Base-by-base conservation (phyloP, 2,888 invertebrate species). In the Papilio protenor region DNA sequence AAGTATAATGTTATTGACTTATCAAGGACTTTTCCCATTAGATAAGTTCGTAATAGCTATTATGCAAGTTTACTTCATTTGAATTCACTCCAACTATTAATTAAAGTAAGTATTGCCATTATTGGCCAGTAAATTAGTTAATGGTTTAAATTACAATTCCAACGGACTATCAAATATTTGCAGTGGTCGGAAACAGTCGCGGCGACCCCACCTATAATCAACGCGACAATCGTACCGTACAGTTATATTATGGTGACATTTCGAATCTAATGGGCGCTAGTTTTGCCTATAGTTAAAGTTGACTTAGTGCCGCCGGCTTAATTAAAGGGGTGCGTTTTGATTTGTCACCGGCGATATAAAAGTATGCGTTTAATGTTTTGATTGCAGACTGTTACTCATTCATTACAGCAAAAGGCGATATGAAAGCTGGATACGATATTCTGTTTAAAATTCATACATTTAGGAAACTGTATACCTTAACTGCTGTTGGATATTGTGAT, bases 251-350 rank as follows among this genome's bases (percentile, higher is more conserved):
- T 23, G 23, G 84, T 85, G 87, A 89, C 85, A 88, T 88, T 89
- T 85, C 85, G 83, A 85, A 85, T 85, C 78, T 78, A 80, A 81
- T 80, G 79, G 79, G 74, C 69, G 76, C 78, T 85, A 90, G 88
- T 90, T 90, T 89, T 83, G 85, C 85, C 85, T 90, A 89, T 88
- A 88, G 89, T 86, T 85, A 86, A 83, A 87, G 92, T 93, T 92
- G 91, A 93, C 93, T 91, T 89, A 92, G 90, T 89, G 89, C 88
- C 84, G 87, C 85, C 88, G 85, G 87, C 90, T 93, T 92, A 93
- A 93, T 93, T 92, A 93, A 90, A 92, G 90, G 93, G 92, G 93
- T 88, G 90, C 85, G 83, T 83, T 91, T 89, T 92, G 92, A 93
- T 93, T 93, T 91, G 91, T 92, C 84, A 88, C 86, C 83, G 83